Evolutionary conservation across 2,888 invertebrate genomes (phyloP).

Genomic region (Tricholauxania praeusta): DNA sequence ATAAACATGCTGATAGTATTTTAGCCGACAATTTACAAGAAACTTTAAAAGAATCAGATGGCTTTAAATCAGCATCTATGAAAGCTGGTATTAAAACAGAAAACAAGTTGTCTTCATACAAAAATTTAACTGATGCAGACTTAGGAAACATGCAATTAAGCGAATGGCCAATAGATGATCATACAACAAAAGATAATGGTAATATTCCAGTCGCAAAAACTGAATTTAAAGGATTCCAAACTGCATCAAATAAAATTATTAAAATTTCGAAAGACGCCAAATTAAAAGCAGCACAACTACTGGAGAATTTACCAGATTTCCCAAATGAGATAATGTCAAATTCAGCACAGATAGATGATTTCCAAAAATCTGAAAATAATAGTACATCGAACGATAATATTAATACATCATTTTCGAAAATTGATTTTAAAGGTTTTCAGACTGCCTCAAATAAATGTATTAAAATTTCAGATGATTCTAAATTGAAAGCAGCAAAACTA

Average conservation of each 20-base stretch:
- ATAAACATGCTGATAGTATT: conserved; percentile 41
- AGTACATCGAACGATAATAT: not conserved
- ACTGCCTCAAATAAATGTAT: conserved; percentile 41
- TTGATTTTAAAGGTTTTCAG: conserved; percentile 43
- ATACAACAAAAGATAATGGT: not conserved
- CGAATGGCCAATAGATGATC: conserved; percentile 38
- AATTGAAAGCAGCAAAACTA: too few relatives aligned
- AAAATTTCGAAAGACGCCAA: conserved; percentile 40
- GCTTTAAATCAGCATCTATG: conserved; percentile 45
- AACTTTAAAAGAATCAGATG: conserved; percentile 14
- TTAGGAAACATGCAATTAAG: conserved; percentile 39
- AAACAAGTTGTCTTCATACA: not conserved
- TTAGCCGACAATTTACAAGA: conserved; percentile 16
- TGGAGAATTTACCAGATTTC: not conserved
- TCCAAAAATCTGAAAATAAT: not conserved
- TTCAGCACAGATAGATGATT: too few relatives aligned
- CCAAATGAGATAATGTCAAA: not conserved
- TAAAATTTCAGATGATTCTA: too few relatives aligned
- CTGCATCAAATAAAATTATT: conserved; percentile 43
- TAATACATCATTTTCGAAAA: not conserved
- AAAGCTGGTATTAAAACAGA: conserved; percentile 34
- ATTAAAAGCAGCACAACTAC: conserved; percentile 29
- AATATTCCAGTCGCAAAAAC: not conserved
- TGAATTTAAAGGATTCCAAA: conserved; percentile 44
- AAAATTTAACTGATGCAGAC: conserved; percentile 9